Percentiles rank a stretch among this genome's conserved stretches.
These are phyloP conservation scores for Gonatopus flavifemur DNA, from an alignment of 1,140 invertebrate species.

Conservation along the genomic window DNA sequence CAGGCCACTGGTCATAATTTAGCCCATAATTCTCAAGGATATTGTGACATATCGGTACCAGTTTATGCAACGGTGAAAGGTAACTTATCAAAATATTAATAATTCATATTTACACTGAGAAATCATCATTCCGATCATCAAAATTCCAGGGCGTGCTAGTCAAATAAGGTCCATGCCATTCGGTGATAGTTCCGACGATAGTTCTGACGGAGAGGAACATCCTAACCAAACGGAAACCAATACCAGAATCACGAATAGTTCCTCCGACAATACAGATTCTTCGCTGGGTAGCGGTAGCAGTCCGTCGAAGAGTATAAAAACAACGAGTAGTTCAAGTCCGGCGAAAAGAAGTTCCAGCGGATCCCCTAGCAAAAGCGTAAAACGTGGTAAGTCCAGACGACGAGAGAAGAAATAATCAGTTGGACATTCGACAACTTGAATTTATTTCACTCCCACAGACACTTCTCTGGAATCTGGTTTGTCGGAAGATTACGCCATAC, in stretches of 20 bases:
- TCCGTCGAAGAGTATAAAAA: constrained; percentile 82
- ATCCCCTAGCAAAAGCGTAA: constrained; percentile 74
- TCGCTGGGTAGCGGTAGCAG: constrained; percentile 70
- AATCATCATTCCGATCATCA: not conserved
- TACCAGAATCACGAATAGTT: constrained; percentile 61
- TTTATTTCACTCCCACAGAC: constrained; percentile 62
- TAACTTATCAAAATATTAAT: constrained; percentile 45
- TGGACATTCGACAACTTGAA: constrained; percentile 9
- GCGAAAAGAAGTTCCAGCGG: constrained; percentile 83
- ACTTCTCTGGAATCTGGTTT: constrained; percentile 90
- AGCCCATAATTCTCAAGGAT: constrained; percentile 62
- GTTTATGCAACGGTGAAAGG: constrained; percentile 96
- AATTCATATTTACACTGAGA: constrained; percentile 1
- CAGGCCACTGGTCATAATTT: constrained; percentile 52
- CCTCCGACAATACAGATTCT: constrained; percentile 55
- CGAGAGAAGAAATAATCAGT: not conserved
- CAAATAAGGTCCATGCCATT: constrained; percentile 95
- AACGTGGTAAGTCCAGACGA: constrained; percentile 44
- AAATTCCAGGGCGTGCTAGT: constrained; percentile 75
- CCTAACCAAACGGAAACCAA: constrained; percentile 56
- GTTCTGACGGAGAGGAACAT: constrained; percentile 84
- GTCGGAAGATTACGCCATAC: constrained; percentile 94
- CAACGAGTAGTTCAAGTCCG: constrained; percentile 78
- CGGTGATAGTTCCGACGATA: constrained; percentile 93
- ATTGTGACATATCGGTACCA: constrained; percentile 86